Percentiles rank a stretch among this genome's conserved stretches.
These are phyloP conservation scores for Leguminivora glycinivorella DNA, from an alignment of 1,140 invertebrate genomes.

Conservation along the genomic window DNA sequence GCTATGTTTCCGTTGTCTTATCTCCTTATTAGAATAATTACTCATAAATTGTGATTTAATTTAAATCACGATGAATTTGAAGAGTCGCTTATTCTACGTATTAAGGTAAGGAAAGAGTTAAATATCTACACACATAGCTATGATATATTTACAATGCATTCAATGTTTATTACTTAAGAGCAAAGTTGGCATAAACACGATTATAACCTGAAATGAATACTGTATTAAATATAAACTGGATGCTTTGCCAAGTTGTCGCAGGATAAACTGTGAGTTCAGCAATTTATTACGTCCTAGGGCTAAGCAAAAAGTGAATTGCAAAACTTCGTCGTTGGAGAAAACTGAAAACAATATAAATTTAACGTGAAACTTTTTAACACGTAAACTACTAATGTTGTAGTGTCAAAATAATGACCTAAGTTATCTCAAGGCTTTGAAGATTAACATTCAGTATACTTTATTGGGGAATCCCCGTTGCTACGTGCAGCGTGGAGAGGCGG, in stretches of 20 bases:
- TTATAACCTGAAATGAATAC: not conserved
- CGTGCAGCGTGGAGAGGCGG: too few species aligned
- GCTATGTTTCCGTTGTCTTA: too few species aligned
- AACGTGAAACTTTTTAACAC: not conserved
- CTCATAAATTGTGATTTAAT: too few species aligned
- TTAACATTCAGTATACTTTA: too few species aligned
- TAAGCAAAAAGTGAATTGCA: not conserved
- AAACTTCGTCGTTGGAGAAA: not conserved
- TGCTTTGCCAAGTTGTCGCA: not conserved
- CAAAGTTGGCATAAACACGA: not conserved
- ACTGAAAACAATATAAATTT: not conserved
- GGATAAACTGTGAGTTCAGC: slow-evolving; percentile 2
- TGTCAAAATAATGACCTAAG: not conserved
- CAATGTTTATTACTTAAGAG: not conserved
- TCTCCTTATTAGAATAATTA: too few species aligned
- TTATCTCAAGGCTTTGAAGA: not conserved
- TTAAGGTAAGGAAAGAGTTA: too few species aligned
- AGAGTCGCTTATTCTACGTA: too few species aligned
- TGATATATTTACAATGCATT: not conserved
- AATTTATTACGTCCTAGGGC: not conserved
- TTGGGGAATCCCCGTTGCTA: too few species aligned
- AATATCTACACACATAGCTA: not conserved
- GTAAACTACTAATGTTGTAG: not conserved
- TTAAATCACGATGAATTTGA: too few species aligned
- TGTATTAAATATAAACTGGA: not conserved